These are phyloP conservation scores for Polymixis flavicincta DNA, from an alignment of 2,888 invertebrate genomes.

Conservation along the genomic window DNA sequence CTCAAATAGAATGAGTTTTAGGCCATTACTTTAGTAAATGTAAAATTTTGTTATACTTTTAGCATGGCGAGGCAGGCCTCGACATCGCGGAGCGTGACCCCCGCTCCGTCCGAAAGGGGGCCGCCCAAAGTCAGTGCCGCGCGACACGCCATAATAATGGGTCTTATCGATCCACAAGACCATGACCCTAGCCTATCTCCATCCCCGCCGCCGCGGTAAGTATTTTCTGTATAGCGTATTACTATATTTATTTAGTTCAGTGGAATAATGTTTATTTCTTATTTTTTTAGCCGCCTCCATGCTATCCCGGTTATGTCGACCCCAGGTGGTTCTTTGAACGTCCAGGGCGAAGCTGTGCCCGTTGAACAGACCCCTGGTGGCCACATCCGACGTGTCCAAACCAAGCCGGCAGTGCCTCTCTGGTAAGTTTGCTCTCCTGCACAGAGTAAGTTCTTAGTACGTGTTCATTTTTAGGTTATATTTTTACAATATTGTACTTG, in stretches of 20 bases:
- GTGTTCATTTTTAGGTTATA: not conserved
- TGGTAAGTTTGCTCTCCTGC: too few species aligned
- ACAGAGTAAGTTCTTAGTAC: too few species aligned
- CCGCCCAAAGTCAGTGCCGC: not conserved
- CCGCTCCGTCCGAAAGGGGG: not conserved
- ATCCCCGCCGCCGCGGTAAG: not conserved
- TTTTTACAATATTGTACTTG: constrained; percentile 5
- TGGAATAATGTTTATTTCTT: too few species aligned
- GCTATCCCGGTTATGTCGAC: too few species aligned
- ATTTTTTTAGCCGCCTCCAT: too few species aligned
- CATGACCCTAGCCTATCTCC: too few species aligned
- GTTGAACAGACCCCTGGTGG: too few species aligned
- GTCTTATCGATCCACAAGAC: not conserved
- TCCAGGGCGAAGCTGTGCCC: too few species aligned
- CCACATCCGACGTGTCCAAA: too few species aligned
- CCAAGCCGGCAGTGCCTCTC: too few species aligned
- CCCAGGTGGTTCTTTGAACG: too few species aligned
- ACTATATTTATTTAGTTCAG: too few species aligned
- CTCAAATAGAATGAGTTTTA: not conserved
- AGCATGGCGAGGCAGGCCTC: not conserved
- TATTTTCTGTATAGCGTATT: not conserved
- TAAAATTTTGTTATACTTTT: not conserved
- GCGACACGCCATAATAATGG: not conserved
- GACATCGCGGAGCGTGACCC: not conserved
- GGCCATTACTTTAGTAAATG: not conserved